Percentiles rank a stretch among this genome's conserved stretches.
These are phyloP conservation scores for Macrophya alboannulata DNA, from an alignment of 2,888 invertebrate genomes.

Conservation along the genomic window DNA sequence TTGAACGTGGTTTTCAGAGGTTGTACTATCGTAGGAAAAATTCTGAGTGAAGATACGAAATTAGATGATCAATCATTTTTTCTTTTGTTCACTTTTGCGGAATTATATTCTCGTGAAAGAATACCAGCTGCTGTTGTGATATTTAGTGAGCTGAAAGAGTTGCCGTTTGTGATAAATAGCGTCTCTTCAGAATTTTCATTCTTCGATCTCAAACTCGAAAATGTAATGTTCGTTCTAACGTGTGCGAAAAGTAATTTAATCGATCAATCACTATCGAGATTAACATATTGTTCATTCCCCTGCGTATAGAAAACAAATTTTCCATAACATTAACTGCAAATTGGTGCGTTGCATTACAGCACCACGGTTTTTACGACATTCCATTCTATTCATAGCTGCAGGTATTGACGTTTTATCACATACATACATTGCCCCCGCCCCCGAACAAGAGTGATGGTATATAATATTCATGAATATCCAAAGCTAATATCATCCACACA, in stretches of 20 bases:
- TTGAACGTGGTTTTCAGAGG: too few relatives aligned
- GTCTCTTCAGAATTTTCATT: background rate
- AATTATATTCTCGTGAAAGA: too few relatives aligned
- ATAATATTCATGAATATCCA: slow-evolving; percentile 14
- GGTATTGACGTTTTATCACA: background rate
- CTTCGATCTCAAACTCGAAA: slow-evolving; percentile 1
- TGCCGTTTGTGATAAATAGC: background rate
- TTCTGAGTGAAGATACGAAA: too few relatives aligned
- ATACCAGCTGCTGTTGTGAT: too few relatives aligned
- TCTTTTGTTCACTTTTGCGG: too few relatives aligned
- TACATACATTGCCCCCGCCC: background rate
- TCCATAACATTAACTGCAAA: slow-evolving; percentile 26
- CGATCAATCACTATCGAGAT: background rate
- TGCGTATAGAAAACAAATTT: slow-evolving; percentile 27
- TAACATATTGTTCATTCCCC: background rate
- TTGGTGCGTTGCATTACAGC: background rate
- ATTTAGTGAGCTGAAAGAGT: background rate
- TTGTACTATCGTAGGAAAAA: too few relatives aligned
- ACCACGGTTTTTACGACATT: background rate
- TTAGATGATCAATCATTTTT: too few relatives aligned
- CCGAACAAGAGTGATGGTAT: background rate
- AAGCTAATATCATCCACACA: background rate
- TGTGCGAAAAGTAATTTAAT: background rate
- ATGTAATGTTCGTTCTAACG: background rate
- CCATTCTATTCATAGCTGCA: background rate